Evolutionary conservation across 2,113 vertebrate species (phyloP).

Genomic region (Xenopus borealis): DNA sequence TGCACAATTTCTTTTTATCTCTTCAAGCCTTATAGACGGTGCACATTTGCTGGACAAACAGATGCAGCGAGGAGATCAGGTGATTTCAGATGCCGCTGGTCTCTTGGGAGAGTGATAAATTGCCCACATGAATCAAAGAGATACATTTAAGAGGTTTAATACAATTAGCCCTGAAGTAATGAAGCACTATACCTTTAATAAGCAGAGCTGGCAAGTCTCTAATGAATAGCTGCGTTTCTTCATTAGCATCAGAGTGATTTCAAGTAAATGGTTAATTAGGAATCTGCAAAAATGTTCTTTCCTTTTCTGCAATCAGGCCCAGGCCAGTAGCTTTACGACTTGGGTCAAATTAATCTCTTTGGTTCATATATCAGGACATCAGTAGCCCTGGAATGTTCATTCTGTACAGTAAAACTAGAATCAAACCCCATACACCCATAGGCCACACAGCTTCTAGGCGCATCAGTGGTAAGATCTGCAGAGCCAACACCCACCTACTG

Average conservation of each 20-base stretch:
- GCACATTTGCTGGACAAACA: neutral
- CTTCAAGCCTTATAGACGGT: too few species aligned
- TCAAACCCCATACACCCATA: too few species aligned
- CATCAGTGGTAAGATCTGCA: too few species aligned
- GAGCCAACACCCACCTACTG: too few species aligned
- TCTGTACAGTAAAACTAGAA: too few species aligned
- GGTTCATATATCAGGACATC: too few species aligned
- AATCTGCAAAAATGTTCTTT: neutral
- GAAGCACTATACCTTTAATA: constrained; percentile 21
- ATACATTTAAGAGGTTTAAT: constrained; percentile 16
- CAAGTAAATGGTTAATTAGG: constrained; percentile 14
- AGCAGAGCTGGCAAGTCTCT: neutral
- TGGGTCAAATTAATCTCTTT: too few species aligned
- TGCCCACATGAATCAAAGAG: constrained; percentile 12
- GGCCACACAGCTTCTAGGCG: too few species aligned
- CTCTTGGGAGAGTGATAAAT: constrained; percentile 10
- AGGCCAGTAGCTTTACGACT: too few species aligned
- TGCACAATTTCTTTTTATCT: too few species aligned
- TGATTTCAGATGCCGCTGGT: neutral
- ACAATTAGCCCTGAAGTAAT: constrained; percentile 9
- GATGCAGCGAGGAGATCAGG: neutral
- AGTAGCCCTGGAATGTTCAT: too few species aligned
- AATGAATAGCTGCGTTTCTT: neutral
- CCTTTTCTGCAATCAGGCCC: neutral
- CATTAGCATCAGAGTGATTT: neutral